Evolutionary conservation across 2,888 invertebrate genomes (phyloP).

Genomic region (Protophormia terraenovae): DNA sequence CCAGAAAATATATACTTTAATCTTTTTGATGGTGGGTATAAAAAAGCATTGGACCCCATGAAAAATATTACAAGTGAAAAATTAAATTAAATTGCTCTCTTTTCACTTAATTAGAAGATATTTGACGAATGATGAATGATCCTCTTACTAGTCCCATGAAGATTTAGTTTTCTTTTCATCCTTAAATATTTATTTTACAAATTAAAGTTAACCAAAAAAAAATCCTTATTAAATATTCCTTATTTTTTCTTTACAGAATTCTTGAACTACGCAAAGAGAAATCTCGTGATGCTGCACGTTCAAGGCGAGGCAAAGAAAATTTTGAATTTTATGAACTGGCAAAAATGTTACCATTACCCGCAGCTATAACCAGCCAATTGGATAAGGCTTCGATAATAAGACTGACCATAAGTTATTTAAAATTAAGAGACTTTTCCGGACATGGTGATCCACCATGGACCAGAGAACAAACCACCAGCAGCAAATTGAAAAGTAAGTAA

Average conservation of each 20-base stretch:
- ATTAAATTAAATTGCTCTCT: too few relatives aligned
- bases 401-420: conserved; percentile 97
- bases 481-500: conserved; percentile 91
- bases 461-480: conserved; percentile 89
- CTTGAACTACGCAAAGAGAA: conserved; percentile 96
- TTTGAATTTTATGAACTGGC: conserved; percentile 98
- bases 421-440: conserved; percentile 95
- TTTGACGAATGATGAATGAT: too few relatives aligned
- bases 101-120: neutral
- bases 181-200: neutral
- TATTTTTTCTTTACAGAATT: conserved; percentile 86
- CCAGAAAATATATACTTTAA: too few relatives aligned
- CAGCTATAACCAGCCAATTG: conserved; percentile 95
- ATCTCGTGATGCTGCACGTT: conserved; percentile 95
- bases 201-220: too few relatives aligned
- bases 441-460: conserved; percentile 99
- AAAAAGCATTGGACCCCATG: too few relatives aligned
- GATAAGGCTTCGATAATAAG: conserved; percentile 98
- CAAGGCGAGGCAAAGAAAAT: conserved; percentile 96
- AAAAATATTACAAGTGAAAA: too few relatives aligned
- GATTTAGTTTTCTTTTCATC: neutral
- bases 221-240: too few relatives aligned
- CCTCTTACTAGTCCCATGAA: too few relatives aligned
- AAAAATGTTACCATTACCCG: conserved; percentile 94
- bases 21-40: too few relatives aligned